Base-by-base conservation (phyloP, 2,113 vertebrate genomes). In the Epinephelus lanceolatus region DNA sequence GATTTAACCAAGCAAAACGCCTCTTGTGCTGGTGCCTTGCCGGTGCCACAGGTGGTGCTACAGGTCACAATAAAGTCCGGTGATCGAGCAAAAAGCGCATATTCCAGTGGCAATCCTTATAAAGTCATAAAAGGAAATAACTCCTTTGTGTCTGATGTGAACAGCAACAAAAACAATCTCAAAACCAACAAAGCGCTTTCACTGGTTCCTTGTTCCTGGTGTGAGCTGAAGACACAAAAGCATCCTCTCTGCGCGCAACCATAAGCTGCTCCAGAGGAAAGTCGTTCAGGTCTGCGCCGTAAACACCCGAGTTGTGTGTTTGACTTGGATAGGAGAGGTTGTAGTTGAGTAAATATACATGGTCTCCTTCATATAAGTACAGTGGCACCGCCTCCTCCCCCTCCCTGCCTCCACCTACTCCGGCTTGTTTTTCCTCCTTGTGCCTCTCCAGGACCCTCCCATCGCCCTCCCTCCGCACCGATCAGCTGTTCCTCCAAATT, bases 191-290 rank as follows among this genome's bases (percentile, higher is more conserved):
- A 60, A 53, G 61, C 3, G 6, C 37, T 27, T 17, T 93, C 78
- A 81, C 33, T 72, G 52, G 63, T 83, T 89, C 81, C 78, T 83
- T 57, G 73, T 75, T 88, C 71, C 89, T 87, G 80, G 87, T 90
- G 70, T 62, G 71, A 69, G 70, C 59, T 18, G 57, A n/a, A 76
- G 67, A 74, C 3, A 57, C 76, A 71, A 53, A 37, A 45, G 61
- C 93, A 91, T 93, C 89, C 75, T 87, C 69, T 76, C 11, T 18
- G 23, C 2, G 69, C 56, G 8, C 30, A 67, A 68, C 13, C 51
- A 25, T 18, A 15, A 55, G 42, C 49, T 10, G 37, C 69, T 74
- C 53, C 42, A 1, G 27, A 6, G 11, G 5, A 6, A 57, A 60
- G 73, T 72, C 25, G 6, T 14, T 67, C 70, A 51, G 52, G 0